Percentiles rank a stretch among this genome's conserved stretches.
These are phyloP conservation scores for Cherax destructor DNA, from an alignment of 1,140 invertebrate species.

Conservation along the genomic window DNA sequence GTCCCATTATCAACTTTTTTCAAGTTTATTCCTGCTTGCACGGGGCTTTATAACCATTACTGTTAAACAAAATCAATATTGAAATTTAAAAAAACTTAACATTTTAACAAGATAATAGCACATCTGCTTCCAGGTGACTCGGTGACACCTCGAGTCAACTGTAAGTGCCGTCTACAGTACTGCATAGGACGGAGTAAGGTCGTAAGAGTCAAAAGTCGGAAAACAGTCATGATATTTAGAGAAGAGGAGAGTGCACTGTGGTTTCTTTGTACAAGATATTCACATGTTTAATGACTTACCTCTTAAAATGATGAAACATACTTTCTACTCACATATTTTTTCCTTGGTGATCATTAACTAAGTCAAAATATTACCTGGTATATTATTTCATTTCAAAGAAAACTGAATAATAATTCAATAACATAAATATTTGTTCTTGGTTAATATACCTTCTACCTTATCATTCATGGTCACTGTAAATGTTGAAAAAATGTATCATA, in stretches of 20 bases:
- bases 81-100: slow-evolving; percentile 24
- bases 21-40: slow-evolving; percentile 44
- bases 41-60: slow-evolving; percentile 30
- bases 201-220: neutral
- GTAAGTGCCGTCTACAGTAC: neutral
- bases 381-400: too few species aligned
- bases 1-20: neutral
- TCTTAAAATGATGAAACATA: neutral
- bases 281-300: neutral
- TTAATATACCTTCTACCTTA: too few species aligned
- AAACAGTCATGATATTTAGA: neutral
- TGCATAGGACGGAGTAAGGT: neutral
- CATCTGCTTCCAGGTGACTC: neutral
- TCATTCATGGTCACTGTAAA: too few species aligned
- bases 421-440: too few species aligned
- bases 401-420: too few species aligned
- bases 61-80: slow-evolving; percentile 19
- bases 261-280: neutral
- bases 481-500: too few species aligned
- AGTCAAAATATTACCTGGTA: too few species aligned
- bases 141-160: neutral
- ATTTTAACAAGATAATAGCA: neutral
- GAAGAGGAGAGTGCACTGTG: neutral
- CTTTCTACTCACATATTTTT: too few species aligned
- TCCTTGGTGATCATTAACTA: too few species aligned